Conservation (phyloP, 2,888 invertebrate genomes). For the Fragum sueziense region DNA sequence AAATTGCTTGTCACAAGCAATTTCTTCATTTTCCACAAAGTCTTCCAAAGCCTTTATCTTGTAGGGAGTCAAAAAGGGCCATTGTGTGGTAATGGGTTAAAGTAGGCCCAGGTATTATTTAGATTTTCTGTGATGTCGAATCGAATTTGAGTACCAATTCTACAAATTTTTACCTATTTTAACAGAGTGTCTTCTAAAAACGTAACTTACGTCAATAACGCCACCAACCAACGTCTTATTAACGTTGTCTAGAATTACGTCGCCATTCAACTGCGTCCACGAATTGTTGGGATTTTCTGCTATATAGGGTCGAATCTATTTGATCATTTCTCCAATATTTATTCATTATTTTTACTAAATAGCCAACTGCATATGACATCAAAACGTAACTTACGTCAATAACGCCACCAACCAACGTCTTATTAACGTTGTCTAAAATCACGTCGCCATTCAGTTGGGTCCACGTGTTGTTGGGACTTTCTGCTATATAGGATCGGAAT, state of each 20-base stretch:
- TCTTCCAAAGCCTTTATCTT: no score
- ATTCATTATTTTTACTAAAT: no score
- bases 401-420: constrained; percentile 42
- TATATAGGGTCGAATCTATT: constrained; percentile 29
- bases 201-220: constrained; percentile 36
- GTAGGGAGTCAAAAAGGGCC: no score
- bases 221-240: constrained; percentile 47
- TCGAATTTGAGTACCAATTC: constrained; percentile 25
- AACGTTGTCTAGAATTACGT: constrained; percentile 34
- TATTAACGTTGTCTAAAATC: constrained; percentile 32
- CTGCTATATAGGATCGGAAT: constrained; percentile 35
- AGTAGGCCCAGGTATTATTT: constrained; percentile 54
- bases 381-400: constrained; percentile 48
- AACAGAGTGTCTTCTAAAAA: no score
- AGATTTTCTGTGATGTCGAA: constrained; percentile 20
- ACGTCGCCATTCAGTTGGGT: constrained; percentile 33
- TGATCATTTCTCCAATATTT: no score
- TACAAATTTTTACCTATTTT: no score
- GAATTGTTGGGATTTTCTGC: constrained; percentile 38
- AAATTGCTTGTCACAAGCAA: no score
- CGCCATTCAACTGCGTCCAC: constrained; percentile 34
- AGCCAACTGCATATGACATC: no score
- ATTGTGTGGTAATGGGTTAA: no score
- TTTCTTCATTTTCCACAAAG: no score
- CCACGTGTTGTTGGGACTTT: constrained; percentile 47